Evolutionary conservation across 2,888 invertebrate genomes (phyloP), one percentile per base, ranked within the genome.

Genomic region (Caenorhabditis sinica): DNA sequence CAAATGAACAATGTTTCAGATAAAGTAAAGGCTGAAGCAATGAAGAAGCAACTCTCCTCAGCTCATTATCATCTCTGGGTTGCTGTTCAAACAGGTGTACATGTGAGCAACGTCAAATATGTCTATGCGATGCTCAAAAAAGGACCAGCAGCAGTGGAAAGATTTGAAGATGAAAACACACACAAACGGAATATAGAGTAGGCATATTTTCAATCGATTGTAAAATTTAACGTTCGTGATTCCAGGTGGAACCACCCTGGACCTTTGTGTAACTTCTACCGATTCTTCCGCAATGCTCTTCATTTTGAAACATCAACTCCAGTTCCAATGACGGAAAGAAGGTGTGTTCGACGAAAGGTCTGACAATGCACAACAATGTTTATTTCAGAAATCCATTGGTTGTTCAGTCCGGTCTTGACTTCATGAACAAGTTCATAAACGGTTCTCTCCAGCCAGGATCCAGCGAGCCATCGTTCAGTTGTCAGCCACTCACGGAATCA

Each of bases 41-140:
- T 20, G n/a, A 8, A 20, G 4, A n/a, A 17, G 25, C n/a, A 4
- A 60, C 15, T n/a, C n/a, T n/a, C n/a, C n/a, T n/a, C n/a, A n/a
- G 43, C 8, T 33, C 40, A n/a, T 43, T 4, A 20, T 36, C 20
- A 9, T 17, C 23, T 13, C 11, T 45, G 15, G 65, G 58, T 45
- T 0, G 0, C 0, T n/a, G 13, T 8, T 3, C 33, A 20, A 15
- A n/a, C n/a, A 8, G 0, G 11, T 2, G 15, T 75, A n/a, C 43
- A 43, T 23, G 9, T 28, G 5, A 43, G 25, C 36, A 65, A 5
- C 17, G 75, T 36, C 1, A 66, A 56, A 20, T 75, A 58, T 25
- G 15, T 75, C 6, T 66, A 75, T 43, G 75, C 66, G 2, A 1
- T 75, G 30, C 43, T 75, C 56, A 56, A 66, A 23, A n/a, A 43